Evolutionary conservation across 2,113 vertebrate species (phyloP).

Genomic region (Ictalurus furcatus): DNA sequence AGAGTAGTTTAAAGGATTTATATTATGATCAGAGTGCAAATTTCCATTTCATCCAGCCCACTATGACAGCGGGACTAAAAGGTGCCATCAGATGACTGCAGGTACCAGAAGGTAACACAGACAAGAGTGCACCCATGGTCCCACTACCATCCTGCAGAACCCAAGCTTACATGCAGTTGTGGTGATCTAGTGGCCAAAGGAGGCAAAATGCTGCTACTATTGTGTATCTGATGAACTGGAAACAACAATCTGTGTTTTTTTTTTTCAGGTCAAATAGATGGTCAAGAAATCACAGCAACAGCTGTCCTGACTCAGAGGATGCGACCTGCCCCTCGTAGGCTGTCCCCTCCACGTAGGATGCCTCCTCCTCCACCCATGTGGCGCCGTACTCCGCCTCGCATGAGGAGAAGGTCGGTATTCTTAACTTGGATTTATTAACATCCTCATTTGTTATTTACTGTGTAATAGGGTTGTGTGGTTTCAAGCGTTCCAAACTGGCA

Average conservation of each 20-base stretch:
- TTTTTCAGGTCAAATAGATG: slow-evolving; percentile 89
- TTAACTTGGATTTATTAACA: not conserved
- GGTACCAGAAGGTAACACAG: not conserved
- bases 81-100: no score
- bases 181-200: not conserved
- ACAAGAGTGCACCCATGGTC: not conserved
- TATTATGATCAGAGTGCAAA: not conserved
- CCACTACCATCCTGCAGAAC: not conserved
- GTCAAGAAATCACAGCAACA: slow-evolving; percentile 94
- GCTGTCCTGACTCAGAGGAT: slow-evolving; percentile 86
- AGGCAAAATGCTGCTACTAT: not conserved
- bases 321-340: slow-evolving; percentile 76
- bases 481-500: not conserved
- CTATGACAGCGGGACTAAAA: not conserved
- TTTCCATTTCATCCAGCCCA: not conserved
- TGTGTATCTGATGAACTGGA: not conserved
- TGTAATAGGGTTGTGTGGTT: not conserved
- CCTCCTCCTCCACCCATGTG: slow-evolving; percentile 91
- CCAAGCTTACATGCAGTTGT: not conserved
- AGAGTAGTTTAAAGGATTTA: not conserved
- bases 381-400: slow-evolving; percentile 90
- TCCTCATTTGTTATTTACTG: not conserved
- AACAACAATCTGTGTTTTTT: not conserved
- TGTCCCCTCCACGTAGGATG: slow-evolving; percentile 90
- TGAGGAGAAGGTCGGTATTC: slow-evolving; percentile 85